Evolutionary conservation across 2,888 invertebrate genomes (phyloP), one percentile per base, ranked within the genome.

Genomic region (Leptothorax acervorum): DNA sequence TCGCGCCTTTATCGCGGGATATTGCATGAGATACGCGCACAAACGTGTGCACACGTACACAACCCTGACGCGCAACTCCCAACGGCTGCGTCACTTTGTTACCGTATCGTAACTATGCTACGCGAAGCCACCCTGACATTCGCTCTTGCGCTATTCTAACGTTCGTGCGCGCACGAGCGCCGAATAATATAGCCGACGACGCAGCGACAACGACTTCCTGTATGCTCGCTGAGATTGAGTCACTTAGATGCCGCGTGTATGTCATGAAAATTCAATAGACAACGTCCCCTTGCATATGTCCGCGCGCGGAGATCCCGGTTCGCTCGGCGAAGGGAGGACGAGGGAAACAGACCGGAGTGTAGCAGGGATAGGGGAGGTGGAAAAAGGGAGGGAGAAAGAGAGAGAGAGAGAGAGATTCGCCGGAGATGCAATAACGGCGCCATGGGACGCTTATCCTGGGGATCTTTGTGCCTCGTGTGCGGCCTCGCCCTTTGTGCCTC

Each of bases 231-330:
- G 85, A 89, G 91, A 92, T 92, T 91, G 91, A 92, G 92, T 91
- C 88, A 89, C 88, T 74, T 87, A 88, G 88, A 87, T 87, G 88
- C 86, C 86, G 85, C 87, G 86, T 85, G 86, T 87, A 83, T 86
- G 88, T 88, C 88, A 89, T 90, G 90, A 91, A 92, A 92, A 92
- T 92, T 92, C 92, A 92, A 92, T 92, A 89, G 91, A 92, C 88
- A 86, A 81, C 81, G 81, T 82, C 84, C 85, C 90, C 85, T 83
- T 87, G 89, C 90, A 88, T 90, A 89, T 89, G 89, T 82, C 87
- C 75, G 66, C 57, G 39, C 35, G 63, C 66, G 28, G 42, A 63
- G 74, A 79, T 57, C 48, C 57, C 57, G 48, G 28, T 45, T 68
- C 31, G 31, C 31, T 11, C 18, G 60, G 18, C 8, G 73, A 31